Conservation (phyloP, 1,140 invertebrate species). For the Episyrphus balteatus region DNA sequence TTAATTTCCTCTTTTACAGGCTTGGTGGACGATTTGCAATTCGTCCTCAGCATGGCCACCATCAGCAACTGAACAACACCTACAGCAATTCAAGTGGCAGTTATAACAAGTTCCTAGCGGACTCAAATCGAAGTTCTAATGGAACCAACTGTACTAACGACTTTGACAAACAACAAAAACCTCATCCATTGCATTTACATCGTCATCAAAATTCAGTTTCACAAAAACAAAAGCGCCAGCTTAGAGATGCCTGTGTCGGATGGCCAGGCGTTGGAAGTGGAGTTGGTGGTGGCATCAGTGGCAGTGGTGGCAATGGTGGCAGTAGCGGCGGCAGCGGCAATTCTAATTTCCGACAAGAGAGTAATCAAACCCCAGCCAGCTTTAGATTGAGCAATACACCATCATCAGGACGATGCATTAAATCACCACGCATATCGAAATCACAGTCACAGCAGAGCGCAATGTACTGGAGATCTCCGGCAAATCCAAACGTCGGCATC, state of each 20-base stretch:
- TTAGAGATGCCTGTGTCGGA: neutral
- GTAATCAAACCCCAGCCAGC: neutral
- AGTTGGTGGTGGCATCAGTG: constrained; percentile 5
- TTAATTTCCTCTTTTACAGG: constrained; percentile 24
- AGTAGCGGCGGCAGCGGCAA: neutral
- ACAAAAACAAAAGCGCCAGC: constrained; percentile 2
- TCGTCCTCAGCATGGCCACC: constrained; percentile 40
- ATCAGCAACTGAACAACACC: constrained; percentile 29
- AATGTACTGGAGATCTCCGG: constrained; percentile 37
- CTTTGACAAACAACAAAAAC: constrained; percentile 6
- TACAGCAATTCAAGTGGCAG: constrained; percentile 8
- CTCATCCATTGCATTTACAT: constrained; percentile 15
- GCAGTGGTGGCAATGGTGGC: neutral
- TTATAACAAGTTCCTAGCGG: neutral
- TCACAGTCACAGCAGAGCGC: constrained; percentile 19
- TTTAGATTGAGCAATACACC: constrained; percentile 1
- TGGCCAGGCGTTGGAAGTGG: constrained; percentile 4
- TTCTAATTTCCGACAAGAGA: neutral
- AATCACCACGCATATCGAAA: constrained; percentile 3
- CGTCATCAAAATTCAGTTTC: constrained; percentile 2
- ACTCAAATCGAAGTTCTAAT: constrained; percentile 5
- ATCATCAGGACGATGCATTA: constrained; percentile 10
- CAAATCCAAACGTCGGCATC: neutral
- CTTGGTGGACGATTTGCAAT: constrained; percentile 50
- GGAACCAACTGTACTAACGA: neutral